Evolutionary conservation across 2,797 vertebrate species (phyloP), one percentile per base, ranked within the genome.

Genomic region (Thalassophryne amazonica): DNA sequence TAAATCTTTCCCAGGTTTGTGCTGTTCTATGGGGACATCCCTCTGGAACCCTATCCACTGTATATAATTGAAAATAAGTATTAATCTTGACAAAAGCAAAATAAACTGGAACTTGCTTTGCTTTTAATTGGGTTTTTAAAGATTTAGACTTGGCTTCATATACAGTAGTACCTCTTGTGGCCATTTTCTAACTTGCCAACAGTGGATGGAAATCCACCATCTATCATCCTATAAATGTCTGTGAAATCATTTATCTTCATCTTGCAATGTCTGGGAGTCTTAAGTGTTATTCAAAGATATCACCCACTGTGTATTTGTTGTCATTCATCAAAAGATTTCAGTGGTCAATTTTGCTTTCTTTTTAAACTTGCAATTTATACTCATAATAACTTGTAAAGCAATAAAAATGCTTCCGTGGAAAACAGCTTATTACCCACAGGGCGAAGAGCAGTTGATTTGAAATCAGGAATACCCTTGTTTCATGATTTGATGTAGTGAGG

Each of bases 381-480:
- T 66, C 15, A 19, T 41, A 48, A 62, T 56, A 54, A 42, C 29
- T 36, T 33, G 24, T 64, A 49, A 54, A 58, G 63, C 40, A 73
- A 82, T 84, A 69, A 83, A n/a, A 87, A 78, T 19, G 41, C 37
- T 76, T 87, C 71, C 69, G 76, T 63, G 66, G 67, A 79, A 50
- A 76, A 57, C 40, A 38, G 38, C 50, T 45, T 27, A 31, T 12
- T 36, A 20, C 63, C 53, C 51, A 13, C 8, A 23, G 56, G 64
- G 64, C 78, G 39, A 19, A 12, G 24, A 63, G 52, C 38, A 70
- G 69, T 68, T 78, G 69, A 84, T 78, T 52, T 81, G 52, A 82
- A 84, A 80, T 79, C 69, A 76, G 66, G 78, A 68, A 71, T 73
- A 73, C 62, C 55, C 56, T 69, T 77, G 71, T 82, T 83, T 64